Evolutionary conservation across 1,140 invertebrate species (phyloP).

Genomic region (Linepithema humile): DNA sequence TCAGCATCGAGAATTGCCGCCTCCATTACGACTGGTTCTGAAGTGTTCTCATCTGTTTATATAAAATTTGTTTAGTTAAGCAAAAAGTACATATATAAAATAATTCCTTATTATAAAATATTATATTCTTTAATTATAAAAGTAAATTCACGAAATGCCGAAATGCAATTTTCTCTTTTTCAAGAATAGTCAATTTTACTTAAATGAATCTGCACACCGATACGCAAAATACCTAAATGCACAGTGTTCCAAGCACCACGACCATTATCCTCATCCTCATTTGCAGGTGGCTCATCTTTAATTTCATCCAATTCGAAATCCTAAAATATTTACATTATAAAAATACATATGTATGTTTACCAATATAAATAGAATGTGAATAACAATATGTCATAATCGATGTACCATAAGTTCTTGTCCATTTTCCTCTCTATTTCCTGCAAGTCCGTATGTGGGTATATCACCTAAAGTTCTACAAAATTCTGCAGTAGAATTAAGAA

Average conservation of each 20-base stretch:
- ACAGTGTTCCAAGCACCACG: conserved; percentile 90
- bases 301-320: conserved; percentile 87
- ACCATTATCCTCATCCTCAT: conserved; percentile 84
- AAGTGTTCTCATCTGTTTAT: conserved; percentile 76
- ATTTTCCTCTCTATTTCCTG: conserved; percentile 94
- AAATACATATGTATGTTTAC: not conserved
- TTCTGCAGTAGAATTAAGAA: conserved; percentile 97
- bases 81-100: not conserved
- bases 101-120: too few species aligned
- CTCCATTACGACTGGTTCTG: conserved; percentile 84
- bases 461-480: conserved; percentile 98
- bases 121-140: too few species aligned
- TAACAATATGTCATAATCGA: not conserved
- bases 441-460: conserved; percentile 96
- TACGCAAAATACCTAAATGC: conserved; percentile 84
- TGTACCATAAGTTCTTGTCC: conserved; percentile 92
- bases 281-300: conserved; percentile 83
- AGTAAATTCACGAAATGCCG: not conserved
- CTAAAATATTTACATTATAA: conserved; percentile 76
- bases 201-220: not conserved
- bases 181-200: not conserved
- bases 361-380: not conserved
- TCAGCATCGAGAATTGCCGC: conserved; percentile 96
- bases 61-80: not conserved
- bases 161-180: not conserved